A percentile compares a stretch with the other conserved stretches of the same genome.
phyloP scores from a whole-genome alignment of 2,797 vertebrate species.

The Dendrocincla fuliginosa region DNA sequence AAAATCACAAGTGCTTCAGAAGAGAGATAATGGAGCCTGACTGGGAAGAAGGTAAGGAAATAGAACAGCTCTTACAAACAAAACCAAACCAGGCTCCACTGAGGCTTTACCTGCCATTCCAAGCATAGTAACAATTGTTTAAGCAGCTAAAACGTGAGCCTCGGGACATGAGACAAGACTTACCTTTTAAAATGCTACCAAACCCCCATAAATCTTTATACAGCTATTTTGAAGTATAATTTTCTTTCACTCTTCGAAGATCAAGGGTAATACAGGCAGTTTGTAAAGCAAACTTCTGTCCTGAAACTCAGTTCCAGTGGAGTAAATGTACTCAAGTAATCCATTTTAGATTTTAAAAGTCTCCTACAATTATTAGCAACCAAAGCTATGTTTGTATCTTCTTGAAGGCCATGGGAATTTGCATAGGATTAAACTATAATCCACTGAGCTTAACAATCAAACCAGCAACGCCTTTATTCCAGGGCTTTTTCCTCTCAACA shows the following conservation, averaged over 20 bases:
- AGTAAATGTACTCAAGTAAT: slow-evolving; percentile 21
- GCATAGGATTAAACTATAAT: neutral
- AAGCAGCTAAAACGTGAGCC: neutral
- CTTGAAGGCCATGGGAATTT: neutral
- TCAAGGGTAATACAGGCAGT: neutral
- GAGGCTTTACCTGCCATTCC: neutral
- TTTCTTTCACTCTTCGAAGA: slow-evolving; percentile 43
- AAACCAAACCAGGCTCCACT: neutral
- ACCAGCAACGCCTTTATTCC: neutral
- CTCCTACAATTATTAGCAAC: slow-evolving; percentile 9
- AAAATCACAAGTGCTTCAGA: neutral
- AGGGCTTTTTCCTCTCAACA: neutral
- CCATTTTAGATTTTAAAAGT: slow-evolving; percentile 20
- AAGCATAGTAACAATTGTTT: neutral
- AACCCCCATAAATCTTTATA: neutral
- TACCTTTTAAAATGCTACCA: neutral
- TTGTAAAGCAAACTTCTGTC: slow-evolving; percentile 36
- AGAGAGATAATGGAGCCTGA: neutral
- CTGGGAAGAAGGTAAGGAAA: neutral
- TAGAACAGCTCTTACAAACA: neutral
- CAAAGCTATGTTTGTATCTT: neutral
- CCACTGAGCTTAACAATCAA: neutral
- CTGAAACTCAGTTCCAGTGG: neutral
- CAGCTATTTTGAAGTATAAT: neutral
- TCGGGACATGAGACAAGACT: neutral